Base-by-base conservation (phyloP, 2,888 invertebrate species). In the Agrilus biguttatus region DNA sequence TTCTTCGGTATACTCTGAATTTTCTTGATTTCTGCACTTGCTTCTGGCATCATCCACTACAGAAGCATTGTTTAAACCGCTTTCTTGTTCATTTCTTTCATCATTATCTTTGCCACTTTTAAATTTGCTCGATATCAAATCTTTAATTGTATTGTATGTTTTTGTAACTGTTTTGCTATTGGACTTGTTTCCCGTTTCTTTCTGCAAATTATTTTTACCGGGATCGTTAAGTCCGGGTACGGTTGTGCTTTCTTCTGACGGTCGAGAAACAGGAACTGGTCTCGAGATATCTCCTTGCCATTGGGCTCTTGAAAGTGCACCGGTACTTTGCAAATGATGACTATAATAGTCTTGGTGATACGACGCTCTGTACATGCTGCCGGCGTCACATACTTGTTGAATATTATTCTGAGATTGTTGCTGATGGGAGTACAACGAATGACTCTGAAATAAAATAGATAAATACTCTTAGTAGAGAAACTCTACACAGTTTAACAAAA, bases 111-210 rank as follows among this genome's bases (percentile, higher is more conserved):
- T 71, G 36, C 74, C 76, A 53, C 72, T 77, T 55, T 81, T 81
- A 61, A 86, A 85, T 55, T 80, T 76, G 61, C 80, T 83, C 17
- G 84, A 84, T 58, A 86, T 83, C 73, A 86, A 82, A 56, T 85
- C 85, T 69, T 84, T 85, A 47, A 86, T 74, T 5, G 85, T 83
- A 60, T 86, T 81, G 58, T 85, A 85, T 0, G 85, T 85, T 65
- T 83, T 81, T 37, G 80, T 78, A 45, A 83, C 76, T n/a, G 81
- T 76, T 60, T 81, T 78, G 43, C 66, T 64, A 39, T 47, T 60
- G 38, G 71, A 67, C 43, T 68, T 72, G 60, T 75, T 74, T 0
- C 69, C 72, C 1, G 72, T 69, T 52, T 75, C 75, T 47, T 62
- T 59, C 56, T 70, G 69, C 13, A 70, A 71, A 34, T 63, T 70